Percentiles rank a stretch among this genome's conserved stretches.
Evolutionary conservation across 2,797 vertebrate genomes (phyloP).

Genomic region (Gymnocypris eckloni): DNA sequence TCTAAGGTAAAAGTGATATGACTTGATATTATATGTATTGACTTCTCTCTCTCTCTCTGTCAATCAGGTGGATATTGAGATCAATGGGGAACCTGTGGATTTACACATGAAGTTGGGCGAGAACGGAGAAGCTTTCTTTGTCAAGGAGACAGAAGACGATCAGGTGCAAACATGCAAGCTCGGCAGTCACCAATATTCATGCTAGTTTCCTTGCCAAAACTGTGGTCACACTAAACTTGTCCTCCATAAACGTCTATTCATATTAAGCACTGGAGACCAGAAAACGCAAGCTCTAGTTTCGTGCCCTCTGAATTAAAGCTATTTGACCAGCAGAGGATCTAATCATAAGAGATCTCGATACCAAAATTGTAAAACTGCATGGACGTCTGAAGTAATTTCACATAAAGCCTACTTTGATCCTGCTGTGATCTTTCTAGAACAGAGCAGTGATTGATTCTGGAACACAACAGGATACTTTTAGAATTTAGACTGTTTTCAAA

Average conservation of each 20-base stretch:
- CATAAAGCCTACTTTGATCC: not conserved
- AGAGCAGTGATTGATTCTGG: not conserved
- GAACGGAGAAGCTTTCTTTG: slow-evolving; percentile 96
- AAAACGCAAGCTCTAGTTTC: not conserved
- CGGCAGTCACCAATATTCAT: not conserved
- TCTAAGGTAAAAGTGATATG: not conserved
- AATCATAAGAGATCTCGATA: not conserved
- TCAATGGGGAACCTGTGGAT: slow-evolving; percentile 92
- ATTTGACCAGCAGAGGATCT: not conserved
- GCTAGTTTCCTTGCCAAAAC: not conserved
- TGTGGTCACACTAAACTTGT: not conserved
- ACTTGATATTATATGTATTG: no score
- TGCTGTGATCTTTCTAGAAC: not conserved
- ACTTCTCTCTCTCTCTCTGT: not conserved
- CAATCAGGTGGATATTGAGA: slow-evolving; percentile 94
- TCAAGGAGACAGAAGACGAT: slow-evolving; percentile 87
- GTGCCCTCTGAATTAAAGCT: not conserved
- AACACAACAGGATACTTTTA: not conserved
- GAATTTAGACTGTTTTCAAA: not conserved
- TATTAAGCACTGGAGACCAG: not conserved
- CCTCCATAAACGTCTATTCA: not conserved
- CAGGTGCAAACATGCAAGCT: slow-evolving; percentile 75
- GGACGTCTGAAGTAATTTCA: not conserved
- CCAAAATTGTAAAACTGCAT: not conserved
- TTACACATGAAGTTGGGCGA: slow-evolving; percentile 98